These are phyloP conservation scores for Orussus abietinus DNA, from an alignment of 1,140 invertebrate genomes.

Conservation along the genomic window DNA sequence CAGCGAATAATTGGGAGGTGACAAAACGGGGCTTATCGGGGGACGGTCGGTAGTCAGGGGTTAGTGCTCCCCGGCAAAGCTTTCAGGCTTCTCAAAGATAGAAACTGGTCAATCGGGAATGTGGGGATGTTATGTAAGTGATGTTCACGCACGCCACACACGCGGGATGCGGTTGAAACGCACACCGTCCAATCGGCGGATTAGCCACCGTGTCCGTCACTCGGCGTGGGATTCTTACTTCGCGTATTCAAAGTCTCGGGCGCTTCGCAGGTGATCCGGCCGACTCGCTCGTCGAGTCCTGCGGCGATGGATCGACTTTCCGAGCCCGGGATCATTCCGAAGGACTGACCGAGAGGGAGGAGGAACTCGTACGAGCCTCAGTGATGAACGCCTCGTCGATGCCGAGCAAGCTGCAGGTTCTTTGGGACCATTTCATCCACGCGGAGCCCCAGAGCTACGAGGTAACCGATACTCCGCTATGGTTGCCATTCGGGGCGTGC, in stretches of 20 bases:
- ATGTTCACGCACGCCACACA: conserved; percentile 14
- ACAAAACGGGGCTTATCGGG: no score
- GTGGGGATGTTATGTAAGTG: conserved; percentile 28
- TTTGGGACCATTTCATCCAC: conserved; percentile 60
- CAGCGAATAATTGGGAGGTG: no score
- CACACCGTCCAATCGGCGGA: conserved; percentile 5
- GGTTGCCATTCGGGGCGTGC: no score
- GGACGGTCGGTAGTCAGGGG: no score
- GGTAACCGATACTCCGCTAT: no score
- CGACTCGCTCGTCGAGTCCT: no score
- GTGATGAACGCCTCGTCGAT: conserved; percentile 23
- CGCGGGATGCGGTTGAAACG: conserved; percentile 19
- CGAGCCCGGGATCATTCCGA: not conserved
- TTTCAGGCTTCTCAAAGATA: conserved; percentile 15
- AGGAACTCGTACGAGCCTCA: not conserved
- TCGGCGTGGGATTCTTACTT: not conserved
- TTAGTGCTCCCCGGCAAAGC: conserved; percentile 23
- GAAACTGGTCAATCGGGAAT: conserved; percentile 17
- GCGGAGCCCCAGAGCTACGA: conserved; percentile 59
- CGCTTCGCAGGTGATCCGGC: conserved; percentile 2
- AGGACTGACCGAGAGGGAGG: not conserved
- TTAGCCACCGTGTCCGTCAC: not conserved
- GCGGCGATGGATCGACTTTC: not conserved
- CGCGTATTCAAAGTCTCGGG: not conserved
- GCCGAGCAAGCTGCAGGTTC: conserved; percentile 38